Conservation (phyloP, 2,113 vertebrate genomes). For the Siniperca chuatsi region DNA sequence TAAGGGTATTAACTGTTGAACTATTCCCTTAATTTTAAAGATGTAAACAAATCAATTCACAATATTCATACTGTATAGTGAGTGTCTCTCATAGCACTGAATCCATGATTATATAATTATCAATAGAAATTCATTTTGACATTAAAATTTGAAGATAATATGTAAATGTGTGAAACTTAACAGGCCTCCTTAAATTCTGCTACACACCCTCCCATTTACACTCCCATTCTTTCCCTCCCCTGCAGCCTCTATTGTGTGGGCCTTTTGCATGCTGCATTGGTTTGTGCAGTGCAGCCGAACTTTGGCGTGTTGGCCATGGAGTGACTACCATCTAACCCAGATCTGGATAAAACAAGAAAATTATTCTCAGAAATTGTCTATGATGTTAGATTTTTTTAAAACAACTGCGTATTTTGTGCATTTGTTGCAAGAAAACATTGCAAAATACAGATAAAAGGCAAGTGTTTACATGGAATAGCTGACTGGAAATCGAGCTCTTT, state of each 20-base stretch:
- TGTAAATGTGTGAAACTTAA: not conserved
- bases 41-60: not conserved
- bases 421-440: not conserved
- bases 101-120: not conserved
- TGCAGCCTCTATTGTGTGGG: slow-evolving; percentile 49
- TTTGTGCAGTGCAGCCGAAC: slow-evolving; percentile 47
- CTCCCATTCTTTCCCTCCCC: slow-evolving; percentile 22
- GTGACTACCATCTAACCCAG: not conserved
- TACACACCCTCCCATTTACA: not conserved
- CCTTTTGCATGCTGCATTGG: slow-evolving; percentile 58
- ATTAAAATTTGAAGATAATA: not conserved
- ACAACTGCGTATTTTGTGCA: not conserved
- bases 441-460: not conserved
- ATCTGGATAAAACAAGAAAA: not conserved
- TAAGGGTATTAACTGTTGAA: not conserved
- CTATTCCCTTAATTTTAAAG: not conserved
- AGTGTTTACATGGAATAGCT: not conserved
- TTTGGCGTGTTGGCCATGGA: slow-evolving; percentile 1
- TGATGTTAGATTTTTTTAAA: not conserved
- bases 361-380: not conserved
- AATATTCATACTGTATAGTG: too few species aligned
- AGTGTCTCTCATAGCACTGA: not conserved
- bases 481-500: not conserved
- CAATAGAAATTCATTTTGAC: not conserved
- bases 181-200: slow-evolving; percentile 66